A percentile compares a stretch with the other conserved stretches of the same genome.
phyloP scores from a whole-genome alignment of 2,888 invertebrate genomes.

The Parasteatoda lunata region DNA sequence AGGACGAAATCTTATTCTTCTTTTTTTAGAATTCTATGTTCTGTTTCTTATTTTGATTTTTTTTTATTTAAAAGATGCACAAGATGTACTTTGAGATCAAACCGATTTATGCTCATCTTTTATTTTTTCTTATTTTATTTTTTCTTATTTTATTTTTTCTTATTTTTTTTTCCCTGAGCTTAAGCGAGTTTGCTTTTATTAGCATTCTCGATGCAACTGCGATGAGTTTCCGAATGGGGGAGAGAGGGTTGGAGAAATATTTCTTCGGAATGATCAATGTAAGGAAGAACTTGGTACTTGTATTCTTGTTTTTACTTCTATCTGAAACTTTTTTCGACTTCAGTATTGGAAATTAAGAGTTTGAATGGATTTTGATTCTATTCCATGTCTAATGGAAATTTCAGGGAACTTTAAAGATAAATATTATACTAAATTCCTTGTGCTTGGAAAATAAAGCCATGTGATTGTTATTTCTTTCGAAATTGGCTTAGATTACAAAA shows the following conservation, averaged over 20 bases:
- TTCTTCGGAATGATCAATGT: background rate
- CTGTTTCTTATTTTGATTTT: slow-evolving; percentile 4
- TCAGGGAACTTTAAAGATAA: too few relatives aligned
- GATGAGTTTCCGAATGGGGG: slow-evolving; percentile 13
- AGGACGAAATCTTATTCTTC: slow-evolving; percentile 8
- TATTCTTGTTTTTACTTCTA: background rate
- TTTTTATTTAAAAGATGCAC: slow-evolving; percentile 22
- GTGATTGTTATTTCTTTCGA: too few relatives aligned
- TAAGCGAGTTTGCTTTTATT: slow-evolving; percentile 41
- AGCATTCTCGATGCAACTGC: slow-evolving; percentile 25
- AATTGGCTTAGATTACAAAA: too few relatives aligned
- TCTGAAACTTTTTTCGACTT: background rate
- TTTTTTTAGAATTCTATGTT: slow-evolving; percentile 4
- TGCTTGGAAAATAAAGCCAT: too few relatives aligned
- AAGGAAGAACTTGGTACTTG: too few relatives aligned
- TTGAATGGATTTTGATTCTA: too few relatives aligned
- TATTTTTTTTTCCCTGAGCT: background rate
- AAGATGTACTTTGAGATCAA: slow-evolving; percentile 39
- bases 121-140: slow-evolving; percentile 5
- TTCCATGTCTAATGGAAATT: background rate
- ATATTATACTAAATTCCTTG: too few relatives aligned
- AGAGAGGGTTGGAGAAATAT: background rate
- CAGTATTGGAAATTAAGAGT: background rate
- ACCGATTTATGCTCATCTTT: slow-evolving; percentile 31
- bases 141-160: background rate